Evolutionary conservation across 2,113 vertebrate genomes (phyloP), one percentile per base, ranked within the genome.

Genomic region (Alligator mississippiensis): DNA sequence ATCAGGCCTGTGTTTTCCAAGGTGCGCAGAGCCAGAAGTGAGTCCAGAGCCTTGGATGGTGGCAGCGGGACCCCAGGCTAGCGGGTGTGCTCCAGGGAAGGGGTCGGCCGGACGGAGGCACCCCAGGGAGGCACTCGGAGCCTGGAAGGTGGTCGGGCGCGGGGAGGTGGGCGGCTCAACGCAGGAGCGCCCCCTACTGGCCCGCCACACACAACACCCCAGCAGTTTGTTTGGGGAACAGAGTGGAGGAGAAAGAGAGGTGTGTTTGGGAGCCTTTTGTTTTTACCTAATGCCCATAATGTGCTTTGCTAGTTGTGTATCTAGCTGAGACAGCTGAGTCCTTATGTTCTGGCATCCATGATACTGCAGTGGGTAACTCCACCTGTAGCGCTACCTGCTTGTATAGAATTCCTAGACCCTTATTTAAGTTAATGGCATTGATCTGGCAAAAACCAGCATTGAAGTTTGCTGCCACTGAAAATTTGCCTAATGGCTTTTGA

Each of bases 301-400:
- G 17, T 16, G 55, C 47, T 58, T 28, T 27, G 54, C 25, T 75
- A 22, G 24, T 24, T 15, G 28, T 16, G 4, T 57, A 28, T 57
- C 16, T 55, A 11, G 47, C 15, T 34, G 28, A 18, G 19, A 17
- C 8, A 21, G 18, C 30, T 18, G 16, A 21, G 70, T 13, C 17
- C 54, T 38, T 0, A 1, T 16, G 34, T 68, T 63, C 16, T 30
- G 80, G 12, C 27, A 59, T 1, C 4, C 22, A 47, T 11, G 14
- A 38, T 7, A 18, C 1, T 34, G 27, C 68, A 72, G 11, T 4
- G 78, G 70, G 12, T 14, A 38, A 47, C 9, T 28, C 5, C 0
- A 28, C 54, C 0, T 0, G 25, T 19, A 77, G 68, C 28, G n/a
- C 62, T 27, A 12, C 15, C 25, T 89, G 62, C 15, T 1, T 2